Percentiles rank a stretch among this genome's conserved stretches.
Evolutionary conservation across 2,113 vertebrate genomes (phyloP).

Genomic region (Stomatorhinus ivindoensis): DNA sequence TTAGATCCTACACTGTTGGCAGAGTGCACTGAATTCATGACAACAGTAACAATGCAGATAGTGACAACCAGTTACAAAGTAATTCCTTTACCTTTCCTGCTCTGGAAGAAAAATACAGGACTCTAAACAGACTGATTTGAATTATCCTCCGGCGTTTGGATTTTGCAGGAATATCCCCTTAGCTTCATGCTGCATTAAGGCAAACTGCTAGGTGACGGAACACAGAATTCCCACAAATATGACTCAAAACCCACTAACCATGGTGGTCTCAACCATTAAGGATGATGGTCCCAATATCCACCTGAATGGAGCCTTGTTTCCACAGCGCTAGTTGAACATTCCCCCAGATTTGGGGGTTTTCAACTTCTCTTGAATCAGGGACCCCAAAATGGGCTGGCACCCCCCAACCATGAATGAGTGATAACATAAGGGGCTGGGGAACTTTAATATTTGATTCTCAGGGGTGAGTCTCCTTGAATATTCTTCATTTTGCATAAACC

Average conservation of each 20-base stretch:
- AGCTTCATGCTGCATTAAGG: constrained; percentile 45
- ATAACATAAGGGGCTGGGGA: not conserved
- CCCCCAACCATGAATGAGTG: not conserved
- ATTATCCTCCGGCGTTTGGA: constrained; percentile 4
- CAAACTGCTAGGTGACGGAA: constrained; percentile 32
- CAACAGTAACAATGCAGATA: not conserved
- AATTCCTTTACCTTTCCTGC: not conserved
- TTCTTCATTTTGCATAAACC: not conserved
- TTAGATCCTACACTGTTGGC: not conserved
- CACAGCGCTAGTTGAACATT: not conserved
- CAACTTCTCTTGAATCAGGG: not conserved
- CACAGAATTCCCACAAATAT: constrained; percentile 16
- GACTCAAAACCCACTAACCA: constrained; percentile 5
- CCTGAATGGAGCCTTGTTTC: not conserved
- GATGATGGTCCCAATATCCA: not conserved
- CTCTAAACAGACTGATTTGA: not conserved
- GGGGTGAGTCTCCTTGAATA: not conserved
- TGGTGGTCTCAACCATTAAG: not conserved
- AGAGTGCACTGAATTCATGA: not conserved
- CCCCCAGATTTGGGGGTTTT: not conserved
- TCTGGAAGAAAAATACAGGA: not conserved
- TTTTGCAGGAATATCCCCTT: not conserved
- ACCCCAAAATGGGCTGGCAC: not conserved
- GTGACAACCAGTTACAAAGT: not conserved
- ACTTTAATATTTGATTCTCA: not conserved